Evolutionary conservation across 2,888 invertebrate species (phyloP).

Genomic region (Ashinkailepas kermadecensis): DNA sequence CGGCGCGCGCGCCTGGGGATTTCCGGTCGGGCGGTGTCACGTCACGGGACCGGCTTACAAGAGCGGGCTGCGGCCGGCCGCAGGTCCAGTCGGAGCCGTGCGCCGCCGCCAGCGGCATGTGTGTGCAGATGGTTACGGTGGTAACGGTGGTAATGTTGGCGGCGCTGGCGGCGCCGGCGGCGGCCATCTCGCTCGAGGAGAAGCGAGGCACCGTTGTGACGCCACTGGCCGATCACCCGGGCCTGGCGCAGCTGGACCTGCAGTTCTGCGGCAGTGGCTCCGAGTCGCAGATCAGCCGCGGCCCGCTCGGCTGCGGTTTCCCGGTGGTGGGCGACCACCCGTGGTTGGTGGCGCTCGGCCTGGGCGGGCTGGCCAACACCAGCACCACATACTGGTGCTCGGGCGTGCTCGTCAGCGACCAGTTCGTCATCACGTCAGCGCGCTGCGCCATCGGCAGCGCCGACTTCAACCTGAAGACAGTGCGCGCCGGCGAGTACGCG

Average conservation of each 20-base stretch:
- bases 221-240: neutral
- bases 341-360: constrained; percentile 12
- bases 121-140: neutral
- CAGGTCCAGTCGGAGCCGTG: too few species aligned
- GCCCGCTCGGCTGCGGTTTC: constrained; percentile 16
- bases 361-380: neutral
- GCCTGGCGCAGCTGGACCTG: neutral
- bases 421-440: neutral
- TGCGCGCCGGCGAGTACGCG: constrained; percentile 7
- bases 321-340: constrained; percentile 19
- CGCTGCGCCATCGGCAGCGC: neutral
- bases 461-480: neutral
- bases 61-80: too few species aligned
- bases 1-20: too few species aligned
- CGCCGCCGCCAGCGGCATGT: too few species aligned
- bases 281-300: constrained; percentile 1
- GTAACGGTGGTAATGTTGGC: neutral
- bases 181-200: neutral
- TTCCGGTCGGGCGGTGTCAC: too few species aligned
- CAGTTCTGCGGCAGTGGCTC: neutral
- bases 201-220: neutral
- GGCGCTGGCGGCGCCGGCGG: neutral
- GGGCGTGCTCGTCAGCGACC: neutral
- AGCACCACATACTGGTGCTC: neutral
- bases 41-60: too few species aligned